Conservation (phyloP, 2,113 vertebrate species). For the Centrocercus urophasianus region DNA sequence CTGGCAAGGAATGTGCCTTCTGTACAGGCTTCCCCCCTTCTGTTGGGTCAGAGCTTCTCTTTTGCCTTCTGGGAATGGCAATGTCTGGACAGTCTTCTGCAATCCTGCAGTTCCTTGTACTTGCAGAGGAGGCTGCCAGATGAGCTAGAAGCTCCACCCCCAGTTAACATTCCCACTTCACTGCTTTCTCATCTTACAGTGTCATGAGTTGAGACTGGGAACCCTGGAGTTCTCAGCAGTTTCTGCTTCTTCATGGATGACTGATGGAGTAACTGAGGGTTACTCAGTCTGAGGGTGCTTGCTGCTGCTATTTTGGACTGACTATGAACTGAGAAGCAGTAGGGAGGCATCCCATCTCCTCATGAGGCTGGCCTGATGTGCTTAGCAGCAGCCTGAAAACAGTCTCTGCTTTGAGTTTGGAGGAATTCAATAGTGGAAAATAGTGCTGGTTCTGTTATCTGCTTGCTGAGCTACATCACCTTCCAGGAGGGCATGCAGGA, state of each 20-base stretch:
- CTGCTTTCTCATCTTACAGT: not conserved
- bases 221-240: not conserved
- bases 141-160: rapidly evolving
- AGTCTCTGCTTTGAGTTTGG: not conserved
- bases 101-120: not conserved
- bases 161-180: not conserved
- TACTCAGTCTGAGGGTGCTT: not conserved
- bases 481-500: not conserved
- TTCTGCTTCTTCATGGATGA: not conserved
- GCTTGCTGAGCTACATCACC: rapidly evolving
- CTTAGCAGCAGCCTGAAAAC: not conserved
- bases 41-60: not conserved
- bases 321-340: not conserved
- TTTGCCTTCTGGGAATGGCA: not conserved
- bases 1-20: not conserved
- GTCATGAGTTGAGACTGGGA: not conserved
- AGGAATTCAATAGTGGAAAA: not conserved
- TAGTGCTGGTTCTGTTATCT: rapidly evolving
- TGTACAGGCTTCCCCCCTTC: not conserved
- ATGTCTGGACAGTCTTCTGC: not conserved
- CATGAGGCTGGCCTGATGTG: not conserved
- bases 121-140: not conserved
- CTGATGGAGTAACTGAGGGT: not conserved
- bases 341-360: not conserved
- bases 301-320: not conserved